phyloP scores from a whole-genome alignment of 2,888 invertebrate species.

The Brachylomia viminalis region DNA sequence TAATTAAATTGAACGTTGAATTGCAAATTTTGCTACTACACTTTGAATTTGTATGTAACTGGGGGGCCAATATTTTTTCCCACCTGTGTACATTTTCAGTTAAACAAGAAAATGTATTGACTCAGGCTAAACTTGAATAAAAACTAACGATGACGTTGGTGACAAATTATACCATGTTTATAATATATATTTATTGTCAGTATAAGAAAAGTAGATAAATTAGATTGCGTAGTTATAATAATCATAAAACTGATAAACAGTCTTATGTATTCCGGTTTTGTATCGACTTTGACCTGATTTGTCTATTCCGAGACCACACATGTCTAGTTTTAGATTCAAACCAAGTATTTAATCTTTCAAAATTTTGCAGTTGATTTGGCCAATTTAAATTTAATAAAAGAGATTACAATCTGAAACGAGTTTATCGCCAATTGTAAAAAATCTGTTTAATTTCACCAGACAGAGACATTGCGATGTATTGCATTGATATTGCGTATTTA shows the following conservation, averaged over 20 bases:
- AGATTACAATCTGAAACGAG: slow-evolving; percentile 12
- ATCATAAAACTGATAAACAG: slow-evolving; percentile 32
- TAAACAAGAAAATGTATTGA: slow-evolving; percentile 23
- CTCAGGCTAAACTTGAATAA: slow-evolving; percentile 1
- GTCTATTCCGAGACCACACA: slow-evolving; percentile 18
- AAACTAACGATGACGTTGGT: slow-evolving; percentile 3
- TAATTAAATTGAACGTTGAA: slow-evolving; percentile 70
- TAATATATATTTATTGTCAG: slow-evolving; percentile 4
- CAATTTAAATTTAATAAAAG: slow-evolving; percentile 15
- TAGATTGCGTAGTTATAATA: slow-evolving; percentile 26
- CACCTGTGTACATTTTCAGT: slow-evolving; percentile 28
- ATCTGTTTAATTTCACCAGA: background rate
- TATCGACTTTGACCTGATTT: slow-evolving; percentile 60
- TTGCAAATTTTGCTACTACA: slow-evolving; percentile 62
- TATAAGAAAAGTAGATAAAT: slow-evolving; percentile 32
- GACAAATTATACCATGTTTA: background rate
- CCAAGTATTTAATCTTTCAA: slow-evolving; percentile 6
- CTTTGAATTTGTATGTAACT: slow-evolving; percentile 42
- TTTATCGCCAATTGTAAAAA: background rate
- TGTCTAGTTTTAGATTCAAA: slow-evolving; percentile 46
- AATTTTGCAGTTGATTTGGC: slow-evolving; percentile 14
- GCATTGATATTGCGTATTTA: background rate
- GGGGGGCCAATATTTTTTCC: slow-evolving; percentile 33
- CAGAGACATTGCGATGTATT: too few relatives aligned
- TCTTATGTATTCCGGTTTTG: slow-evolving; percentile 39